A percentile compares a stretch with the other conserved stretches of the same genome.
phyloP scores from a whole-genome alignment of 2,888 invertebrate species.

The Ischnus inquisitorius region DNA sequence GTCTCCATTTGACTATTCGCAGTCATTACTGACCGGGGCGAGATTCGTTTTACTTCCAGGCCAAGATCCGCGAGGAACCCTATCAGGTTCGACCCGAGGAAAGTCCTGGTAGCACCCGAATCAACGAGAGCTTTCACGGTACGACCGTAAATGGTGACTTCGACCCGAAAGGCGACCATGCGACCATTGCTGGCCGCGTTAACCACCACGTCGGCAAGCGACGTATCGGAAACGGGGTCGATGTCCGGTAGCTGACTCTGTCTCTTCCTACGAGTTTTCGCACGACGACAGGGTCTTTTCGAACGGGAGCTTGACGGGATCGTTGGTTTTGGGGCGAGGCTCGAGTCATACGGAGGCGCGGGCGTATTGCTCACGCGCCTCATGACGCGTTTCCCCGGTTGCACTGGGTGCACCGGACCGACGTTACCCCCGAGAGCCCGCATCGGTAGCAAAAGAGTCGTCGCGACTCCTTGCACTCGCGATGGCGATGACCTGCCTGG shows the following conservation, averaged over 20 bases:
- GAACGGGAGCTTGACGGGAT: not conserved
- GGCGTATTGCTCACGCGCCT: not conserved
- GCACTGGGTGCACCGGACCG: not conserved
- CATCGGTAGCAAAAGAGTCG: conserved; percentile 42
- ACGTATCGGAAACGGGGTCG: not conserved
- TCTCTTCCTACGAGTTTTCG: not conserved
- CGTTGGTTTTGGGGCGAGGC: not conserved
- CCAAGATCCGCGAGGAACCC: not conserved
- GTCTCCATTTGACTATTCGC: not conserved
- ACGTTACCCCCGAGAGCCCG: no score
- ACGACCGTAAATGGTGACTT: not conserved
- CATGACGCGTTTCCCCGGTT: not conserved
- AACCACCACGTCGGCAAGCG: not conserved
- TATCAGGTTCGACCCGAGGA: not conserved
- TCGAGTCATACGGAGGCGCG: not conserved
- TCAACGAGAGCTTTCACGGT: not conserved
- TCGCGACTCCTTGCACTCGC: not conserved
- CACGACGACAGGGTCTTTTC: not conserved
- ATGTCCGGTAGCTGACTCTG: not conserved
- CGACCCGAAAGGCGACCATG: not conserved
- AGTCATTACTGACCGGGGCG: not conserved
- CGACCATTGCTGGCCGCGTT: not conserved
- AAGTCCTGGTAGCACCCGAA: not conserved
- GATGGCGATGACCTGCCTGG: not conserved
- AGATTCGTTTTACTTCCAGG: not conserved